Percentiles rank a stretch among this genome's conserved stretches.
These are phyloP conservation scores for Grus americana DNA, from an alignment of 2,113 vertebrate genomes.

Conservation along the genomic window DNA sequence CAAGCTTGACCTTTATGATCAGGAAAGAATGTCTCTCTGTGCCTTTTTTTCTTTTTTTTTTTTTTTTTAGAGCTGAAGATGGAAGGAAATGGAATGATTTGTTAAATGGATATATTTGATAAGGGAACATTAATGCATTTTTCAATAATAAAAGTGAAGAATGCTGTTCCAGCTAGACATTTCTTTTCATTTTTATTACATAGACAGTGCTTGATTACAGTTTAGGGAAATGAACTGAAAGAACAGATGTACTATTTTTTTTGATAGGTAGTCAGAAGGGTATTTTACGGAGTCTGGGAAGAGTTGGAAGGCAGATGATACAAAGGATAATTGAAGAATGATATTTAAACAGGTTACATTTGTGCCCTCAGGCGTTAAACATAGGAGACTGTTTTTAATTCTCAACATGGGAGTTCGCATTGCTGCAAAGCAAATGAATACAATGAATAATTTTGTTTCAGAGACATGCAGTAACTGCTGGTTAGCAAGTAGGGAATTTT, in stretches of 20 bases:
- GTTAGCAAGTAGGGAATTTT: not conserved
- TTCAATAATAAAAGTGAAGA: conserved; percentile 45
- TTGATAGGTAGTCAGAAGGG: conserved; percentile 25
- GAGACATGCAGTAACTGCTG: not conserved
- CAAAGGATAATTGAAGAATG: conserved; percentile 53
- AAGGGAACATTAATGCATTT: conserved; percentile 35
- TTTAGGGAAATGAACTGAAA: conserved; percentile 56
- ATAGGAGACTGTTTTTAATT: not conserved
- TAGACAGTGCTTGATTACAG: conserved; percentile 23
- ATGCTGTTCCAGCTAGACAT: conserved; percentile 4
- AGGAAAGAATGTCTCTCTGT: not conserved
- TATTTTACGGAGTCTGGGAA: not conserved
- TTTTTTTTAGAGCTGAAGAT: not conserved
- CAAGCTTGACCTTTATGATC: not conserved
- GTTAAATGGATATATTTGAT: conserved; percentile 30
- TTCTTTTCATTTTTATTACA: conserved; percentile 35
- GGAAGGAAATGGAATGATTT: not conserved
- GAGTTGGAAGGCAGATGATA: conserved; percentile 41
- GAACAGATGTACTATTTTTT: conserved; percentile 40
- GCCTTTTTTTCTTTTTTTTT: not conserved
- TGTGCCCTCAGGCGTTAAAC: conserved; percentile 8
- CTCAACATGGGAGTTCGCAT: not conserved
- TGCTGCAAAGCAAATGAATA: conserved; percentile 38
- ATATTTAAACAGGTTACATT: conserved; percentile 54
- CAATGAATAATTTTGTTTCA: conserved; percentile 22